Evolutionary conservation across 1,140 invertebrate species (phyloP).

Genomic region (Lithobius niger): DNA sequence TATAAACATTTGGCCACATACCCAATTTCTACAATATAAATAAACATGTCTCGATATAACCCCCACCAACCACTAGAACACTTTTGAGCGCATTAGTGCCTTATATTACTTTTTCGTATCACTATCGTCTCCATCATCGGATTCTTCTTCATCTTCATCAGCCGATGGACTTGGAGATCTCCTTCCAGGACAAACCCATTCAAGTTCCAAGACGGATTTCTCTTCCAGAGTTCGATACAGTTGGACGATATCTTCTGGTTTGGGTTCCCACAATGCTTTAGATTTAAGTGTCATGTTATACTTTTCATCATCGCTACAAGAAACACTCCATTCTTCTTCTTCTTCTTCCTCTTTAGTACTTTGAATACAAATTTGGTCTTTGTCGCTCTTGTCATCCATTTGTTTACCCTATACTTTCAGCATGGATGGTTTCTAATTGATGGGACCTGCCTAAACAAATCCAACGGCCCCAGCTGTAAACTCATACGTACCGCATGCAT

Average conservation of each 20-base stretch:
- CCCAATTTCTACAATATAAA: neutral
- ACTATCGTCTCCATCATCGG: neutral
- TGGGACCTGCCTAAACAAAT: too few species aligned
- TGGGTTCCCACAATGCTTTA: constrained; percentile 2
- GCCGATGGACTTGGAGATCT: constrained; percentile 2
- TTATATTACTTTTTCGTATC: neutral
- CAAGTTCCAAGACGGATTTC: neutral
- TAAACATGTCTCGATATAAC: neutral
- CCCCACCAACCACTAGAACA: neutral
- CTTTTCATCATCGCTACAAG: constrained; percentile 7
- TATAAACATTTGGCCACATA: too few species aligned
- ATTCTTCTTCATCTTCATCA: neutral
- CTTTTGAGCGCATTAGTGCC: neutral
- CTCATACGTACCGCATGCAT: too few species aligned
- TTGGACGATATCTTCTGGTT: constrained; percentile 4
- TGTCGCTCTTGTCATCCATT: constrained; percentile 5
- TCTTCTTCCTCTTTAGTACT: constrained; percentile 4
- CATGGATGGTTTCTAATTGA: too few species aligned
- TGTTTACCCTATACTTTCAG: too few species aligned
- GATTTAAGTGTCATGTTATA: neutral
- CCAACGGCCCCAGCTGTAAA: too few species aligned
- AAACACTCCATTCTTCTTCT: constrained; percentile 8
- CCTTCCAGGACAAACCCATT: constrained; percentile 1
- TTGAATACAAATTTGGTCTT: constrained; percentile 7
- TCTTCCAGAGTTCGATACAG: neutral